Percentiles rank a stretch among this genome's conserved stretches.
These are phyloP conservation scores for Limnephilus rhombicus DNA, from an alignment of 2,888 invertebrate species.

Conservation along the genomic window DNA sequence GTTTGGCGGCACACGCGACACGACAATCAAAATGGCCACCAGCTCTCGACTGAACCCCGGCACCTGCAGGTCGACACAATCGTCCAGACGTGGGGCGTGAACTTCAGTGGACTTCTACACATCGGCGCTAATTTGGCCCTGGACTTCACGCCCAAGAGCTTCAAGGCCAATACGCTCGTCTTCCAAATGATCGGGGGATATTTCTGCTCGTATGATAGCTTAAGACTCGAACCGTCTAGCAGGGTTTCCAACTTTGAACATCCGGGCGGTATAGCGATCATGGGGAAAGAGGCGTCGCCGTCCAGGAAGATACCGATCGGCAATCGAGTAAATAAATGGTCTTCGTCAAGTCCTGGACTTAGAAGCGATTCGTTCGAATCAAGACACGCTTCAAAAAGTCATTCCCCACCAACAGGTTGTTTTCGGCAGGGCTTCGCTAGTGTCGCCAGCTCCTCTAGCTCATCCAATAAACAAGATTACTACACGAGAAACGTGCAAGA, in stretches of 20 bases:
- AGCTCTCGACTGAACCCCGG: conserved; percentile 70
- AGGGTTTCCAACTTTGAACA: conserved; percentile 29
- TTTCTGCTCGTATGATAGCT: conserved; percentile 83
- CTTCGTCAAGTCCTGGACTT: conserved; percentile 72
- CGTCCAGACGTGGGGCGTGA: conserved; percentile 90
- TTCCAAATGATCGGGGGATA: conserved; percentile 93
- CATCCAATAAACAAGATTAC: conserved; percentile 43
- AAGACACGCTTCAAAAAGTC: conserved; percentile 75
- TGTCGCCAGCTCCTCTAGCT: conserved; percentile 22
- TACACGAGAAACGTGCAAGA: conserved; percentile 40
- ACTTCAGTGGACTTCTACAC: conserved; percentile 89
- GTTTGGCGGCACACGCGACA: conserved; percentile 75
- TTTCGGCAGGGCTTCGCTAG: conserved; percentile 73
- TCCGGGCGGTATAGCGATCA: conserved; percentile 67
- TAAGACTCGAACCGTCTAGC: conserved; percentile 72
- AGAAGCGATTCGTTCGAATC: conserved; percentile 71
- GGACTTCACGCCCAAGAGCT: conserved; percentile 81
- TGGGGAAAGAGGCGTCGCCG: conserved; percentile 71
- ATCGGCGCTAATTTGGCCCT: conserved; percentile 84
- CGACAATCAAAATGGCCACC: conserved; percentile 68
- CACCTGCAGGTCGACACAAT: conserved; percentile 76
- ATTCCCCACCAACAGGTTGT: conserved; percentile 73
- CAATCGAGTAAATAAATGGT: conserved; percentile 72
- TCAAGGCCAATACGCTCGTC: conserved; percentile 86
- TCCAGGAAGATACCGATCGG: conserved; percentile 69